Percentiles rank a stretch among this genome's conserved stretches.
Conservation (phyloP, 2,113 vertebrate species). For the Girardinichthys multiradiatus region DNA sequence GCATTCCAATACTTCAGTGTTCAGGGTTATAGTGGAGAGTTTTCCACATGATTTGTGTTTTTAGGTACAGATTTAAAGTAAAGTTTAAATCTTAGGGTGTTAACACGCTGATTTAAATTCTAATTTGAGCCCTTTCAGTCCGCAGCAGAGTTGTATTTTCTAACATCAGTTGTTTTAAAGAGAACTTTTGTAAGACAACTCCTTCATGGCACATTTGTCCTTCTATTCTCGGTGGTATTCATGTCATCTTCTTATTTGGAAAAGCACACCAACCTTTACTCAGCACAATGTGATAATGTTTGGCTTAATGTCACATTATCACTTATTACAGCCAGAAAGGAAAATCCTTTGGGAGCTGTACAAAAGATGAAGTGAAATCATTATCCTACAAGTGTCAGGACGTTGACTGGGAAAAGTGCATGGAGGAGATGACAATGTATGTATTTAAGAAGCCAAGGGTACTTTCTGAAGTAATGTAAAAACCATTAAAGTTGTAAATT, state of each 20-base stretch:
- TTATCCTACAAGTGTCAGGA: slow-evolving; percentile 56
- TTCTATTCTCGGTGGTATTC: slow-evolving; percentile 18
- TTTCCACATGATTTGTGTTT: background rate
- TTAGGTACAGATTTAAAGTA: background rate
- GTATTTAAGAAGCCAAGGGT: slow-evolving; percentile 57
- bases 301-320: slow-evolving; percentile 56
- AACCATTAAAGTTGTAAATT: background rate
- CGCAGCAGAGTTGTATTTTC: slow-evolving; percentile 1
- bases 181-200: slow-evolving; percentile 14
- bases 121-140: slow-evolving; percentile 24
- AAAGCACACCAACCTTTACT: slow-evolving; percentile 59
- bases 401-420: slow-evolving; percentile 38
- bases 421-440: slow-evolving; percentile 24
- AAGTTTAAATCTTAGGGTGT: background rate
- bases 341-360: slow-evolving; percentile 47
- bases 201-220: slow-evolving; percentile 16
- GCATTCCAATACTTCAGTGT: slow-evolving; percentile 48
- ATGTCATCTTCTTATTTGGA: slow-evolving; percentile 37
- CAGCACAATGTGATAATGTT: slow-evolving; percentile 52
- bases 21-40: background rate
- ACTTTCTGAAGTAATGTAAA: slow-evolving; percentile 58
- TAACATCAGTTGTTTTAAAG: slow-evolving; percentile 13
- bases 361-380: slow-evolving; percentile 65
- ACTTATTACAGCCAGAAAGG: slow-evolving; percentile 26
- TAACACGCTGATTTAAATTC: slow-evolving; percentile 5